These are phyloP conservation scores for Lepilemur ruficaudatus DNA, from an alignment of 2,797 vertebrate genomes.

Conservation along the genomic window DNA sequence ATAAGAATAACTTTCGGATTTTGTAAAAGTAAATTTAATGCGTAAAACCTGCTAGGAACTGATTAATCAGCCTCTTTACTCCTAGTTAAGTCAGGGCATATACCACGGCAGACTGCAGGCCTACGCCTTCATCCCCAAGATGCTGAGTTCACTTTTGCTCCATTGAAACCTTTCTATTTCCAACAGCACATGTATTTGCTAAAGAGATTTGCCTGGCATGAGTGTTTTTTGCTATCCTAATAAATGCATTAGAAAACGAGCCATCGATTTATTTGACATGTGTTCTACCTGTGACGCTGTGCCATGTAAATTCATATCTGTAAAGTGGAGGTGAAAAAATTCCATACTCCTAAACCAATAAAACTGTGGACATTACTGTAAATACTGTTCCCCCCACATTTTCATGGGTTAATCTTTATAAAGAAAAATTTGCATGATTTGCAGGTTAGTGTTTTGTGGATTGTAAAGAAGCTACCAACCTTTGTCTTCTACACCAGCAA, in stretches of 20 bases:
- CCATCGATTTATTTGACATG: neutral
- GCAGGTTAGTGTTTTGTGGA: neutral
- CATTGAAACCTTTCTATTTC: neutral
- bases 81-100: neutral
- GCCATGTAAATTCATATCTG: neutral
- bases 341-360: neutral
- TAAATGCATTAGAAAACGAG: neutral
- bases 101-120: neutral
- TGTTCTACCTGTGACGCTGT: neutral
- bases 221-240: neutral
- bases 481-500: slow-evolving; percentile 35
- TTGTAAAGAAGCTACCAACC: neutral
- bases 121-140: neutral
- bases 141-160: neutral
- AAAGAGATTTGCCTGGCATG: neutral
- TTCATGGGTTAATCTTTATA: neutral
- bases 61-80: slow-evolving; percentile 59
- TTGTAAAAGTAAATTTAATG: slow-evolving; percentile 80
- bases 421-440: slow-evolving; percentile 42
- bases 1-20: slow-evolving; percentile 82
- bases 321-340: neutral
- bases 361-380: neutral
- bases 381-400: neutral
- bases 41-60: slow-evolving; percentile 64
- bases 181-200: neutral